These are phyloP conservation scores for Pristiophorus japonicus DNA, from an alignment of 2,113 vertebrate species.

Conservation along the genomic window DNA sequence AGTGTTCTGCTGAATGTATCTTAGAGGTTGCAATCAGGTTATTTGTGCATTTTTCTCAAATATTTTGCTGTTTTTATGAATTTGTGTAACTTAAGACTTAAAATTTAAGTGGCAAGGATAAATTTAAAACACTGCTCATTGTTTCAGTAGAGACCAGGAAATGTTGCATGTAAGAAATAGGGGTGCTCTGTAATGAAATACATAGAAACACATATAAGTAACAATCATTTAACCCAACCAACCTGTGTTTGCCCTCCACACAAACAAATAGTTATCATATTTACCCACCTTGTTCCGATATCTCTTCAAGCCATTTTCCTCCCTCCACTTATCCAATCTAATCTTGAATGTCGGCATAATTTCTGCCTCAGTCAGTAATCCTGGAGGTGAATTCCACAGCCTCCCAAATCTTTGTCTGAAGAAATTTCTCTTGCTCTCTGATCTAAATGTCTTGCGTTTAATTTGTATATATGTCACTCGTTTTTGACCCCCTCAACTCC, in stretches of 20 bases:
- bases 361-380: background rate
- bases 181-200: background rate
- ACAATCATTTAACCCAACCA: too few species aligned
- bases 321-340: background rate
- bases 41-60: background rate
- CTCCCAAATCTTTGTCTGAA: background rate
- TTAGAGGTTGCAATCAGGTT: background rate
- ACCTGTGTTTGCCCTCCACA: too few species aligned
- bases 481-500: background rate
- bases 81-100: too few species aligned
- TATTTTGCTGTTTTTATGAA: background rate
- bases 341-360: background rate
- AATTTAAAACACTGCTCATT: background rate
- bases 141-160: background rate
- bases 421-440: background rate
- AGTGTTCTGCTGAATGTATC: background rate
- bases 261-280: background rate
- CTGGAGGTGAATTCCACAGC: background rate
- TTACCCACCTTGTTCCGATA: background rate
- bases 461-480: background rate
- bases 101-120: too few species aligned
- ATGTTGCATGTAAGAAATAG: background rate
- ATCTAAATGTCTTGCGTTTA: background rate
- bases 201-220: too few species aligned
- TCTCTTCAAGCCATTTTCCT: background rate